phyloP scores from a whole-genome alignment of 2,888 invertebrate genomes.

The Agrotis clavis region DNA sequence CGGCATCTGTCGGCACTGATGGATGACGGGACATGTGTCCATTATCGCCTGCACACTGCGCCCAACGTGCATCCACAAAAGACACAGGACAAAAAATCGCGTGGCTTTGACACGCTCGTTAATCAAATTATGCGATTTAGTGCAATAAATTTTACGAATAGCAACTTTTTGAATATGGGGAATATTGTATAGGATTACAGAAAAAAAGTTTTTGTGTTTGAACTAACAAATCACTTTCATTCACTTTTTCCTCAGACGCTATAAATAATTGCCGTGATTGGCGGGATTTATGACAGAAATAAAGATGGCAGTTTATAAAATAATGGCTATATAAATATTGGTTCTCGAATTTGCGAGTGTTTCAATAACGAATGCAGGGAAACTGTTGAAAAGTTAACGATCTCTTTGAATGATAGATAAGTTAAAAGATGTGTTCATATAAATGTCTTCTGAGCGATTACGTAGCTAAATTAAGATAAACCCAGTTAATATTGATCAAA shows the following conservation, averaged over 20 bases:
- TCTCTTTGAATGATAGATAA: slow-evolving; percentile 63
- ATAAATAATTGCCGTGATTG: slow-evolving; percentile 65
- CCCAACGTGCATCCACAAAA: slow-evolving; percentile 72
- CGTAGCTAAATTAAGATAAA: slow-evolving; percentile 50
- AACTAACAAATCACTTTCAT: slow-evolving; percentile 61
- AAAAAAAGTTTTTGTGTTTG: slow-evolving; percentile 45
- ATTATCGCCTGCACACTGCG: slow-evolving; percentile 81
- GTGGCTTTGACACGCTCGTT: slow-evolving; percentile 79
- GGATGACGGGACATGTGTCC: slow-evolving; percentile 89
- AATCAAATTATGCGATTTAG: slow-evolving; percentile 85
- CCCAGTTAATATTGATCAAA: slow-evolving; percentile 50
- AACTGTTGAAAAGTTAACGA: slow-evolving; percentile 62
- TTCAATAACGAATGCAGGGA: slow-evolving; percentile 58
- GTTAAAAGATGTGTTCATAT: slow-evolving; percentile 55
- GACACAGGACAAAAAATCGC: slow-evolving; percentile 71
- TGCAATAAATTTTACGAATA: slow-evolving; percentile 75
- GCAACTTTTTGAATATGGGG: slow-evolving; percentile 67
- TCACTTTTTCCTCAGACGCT: slow-evolving; percentile 47
- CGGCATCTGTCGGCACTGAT: slow-evolving; percentile 85
- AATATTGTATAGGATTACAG: slow-evolving; percentile 35
- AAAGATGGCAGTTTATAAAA: slow-evolving; percentile 62
- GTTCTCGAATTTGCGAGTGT: slow-evolving; percentile 53
- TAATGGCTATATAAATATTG: slow-evolving; percentile 58
- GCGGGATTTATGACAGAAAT: slow-evolving; percentile 63
- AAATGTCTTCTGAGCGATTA: slow-evolving; percentile 54